Base-by-base conservation (phyloP, 2,113 vertebrate species). In the Hucho hucho region DNA sequence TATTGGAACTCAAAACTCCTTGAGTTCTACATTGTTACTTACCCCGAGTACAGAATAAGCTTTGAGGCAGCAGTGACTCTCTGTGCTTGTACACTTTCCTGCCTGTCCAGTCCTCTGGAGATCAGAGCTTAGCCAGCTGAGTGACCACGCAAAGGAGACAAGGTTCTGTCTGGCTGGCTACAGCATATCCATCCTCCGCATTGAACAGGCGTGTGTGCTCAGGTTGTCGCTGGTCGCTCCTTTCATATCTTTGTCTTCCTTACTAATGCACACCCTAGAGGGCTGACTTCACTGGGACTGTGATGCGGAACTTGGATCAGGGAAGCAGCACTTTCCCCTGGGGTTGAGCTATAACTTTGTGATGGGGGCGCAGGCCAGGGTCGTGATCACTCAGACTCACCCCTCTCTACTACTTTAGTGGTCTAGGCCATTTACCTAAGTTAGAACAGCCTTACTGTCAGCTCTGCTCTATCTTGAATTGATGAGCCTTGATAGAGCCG, bases 111-210 rank as follows among this genome's bases (percentile, higher is more conserved):
- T 43, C 37, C 37, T 43, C 37, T 43, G 37, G 37, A 43, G 37
- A 43, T 43, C 37, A 43, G 37, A 43, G 37, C 84, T 85, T 87
- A 88, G 87, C 86, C 84, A 87, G 81, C 77, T 73, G 83, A 84
- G 78, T 74, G 85, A 76, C 82, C 73, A 71, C 64, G 76, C 67
- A 43, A 61, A 16, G 24, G 61, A 78, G 69, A 18, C 84, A 75
- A 67, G 37, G 37, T 90, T 88, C 86, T 80, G 88, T 85, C 89
- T 88, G 74, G 85, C 64, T 18, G 20, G 58, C 18, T 22, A 7
- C 58, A 61, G 58, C 58, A 22, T 61, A n/a, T 61, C 37, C 37
- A 9, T 22, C 58, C n/a, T 3, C 58, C 22, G 12, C 12, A 4
- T 16, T 18, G 49, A 53, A 53, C 58, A 61, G 58, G 16, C n/a